Evolutionary conservation across 2,797 vertebrate genomes (phyloP).

Genomic region (Diceros bicornis): DNA sequence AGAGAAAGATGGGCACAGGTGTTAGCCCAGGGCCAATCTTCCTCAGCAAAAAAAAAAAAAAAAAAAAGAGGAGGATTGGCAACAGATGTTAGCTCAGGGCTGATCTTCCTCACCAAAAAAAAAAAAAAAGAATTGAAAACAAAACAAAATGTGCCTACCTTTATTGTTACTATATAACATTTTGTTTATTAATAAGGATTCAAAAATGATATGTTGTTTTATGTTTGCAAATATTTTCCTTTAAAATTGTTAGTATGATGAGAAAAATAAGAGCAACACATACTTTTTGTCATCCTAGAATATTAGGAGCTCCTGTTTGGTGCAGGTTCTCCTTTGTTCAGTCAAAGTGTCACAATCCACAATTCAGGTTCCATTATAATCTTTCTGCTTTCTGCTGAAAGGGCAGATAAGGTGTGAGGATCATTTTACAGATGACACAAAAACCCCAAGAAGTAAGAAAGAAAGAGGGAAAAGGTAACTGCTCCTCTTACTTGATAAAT

Average conservation of each 20-base stretch:
- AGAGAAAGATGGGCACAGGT: too few species aligned
- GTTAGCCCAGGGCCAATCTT: too few species aligned
- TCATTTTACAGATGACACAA: background rate
- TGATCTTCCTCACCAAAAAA: background rate
- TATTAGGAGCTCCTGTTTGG: background rate
- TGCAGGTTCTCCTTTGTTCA: background rate
- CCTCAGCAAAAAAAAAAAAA: too few species aligned
- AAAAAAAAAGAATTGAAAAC: background rate
- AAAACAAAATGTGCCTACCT: background rate
- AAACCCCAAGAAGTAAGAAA: background rate
- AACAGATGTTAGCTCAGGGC: too few species aligned
- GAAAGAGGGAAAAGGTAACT: background rate
- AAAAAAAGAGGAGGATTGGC: too few species aligned
- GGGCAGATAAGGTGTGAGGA: background rate
- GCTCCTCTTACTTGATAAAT: background rate
- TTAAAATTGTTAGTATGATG: background rate
- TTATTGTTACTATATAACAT: background rate
- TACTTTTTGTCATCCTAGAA: background rate
- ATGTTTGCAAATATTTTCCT: slow-evolving; percentile 16
- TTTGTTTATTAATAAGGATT: slow-evolving; percentile 26
- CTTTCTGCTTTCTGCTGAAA: background rate
- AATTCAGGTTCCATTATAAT: background rate
- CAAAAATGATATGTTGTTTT: background rate
- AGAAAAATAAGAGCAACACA: background rate
- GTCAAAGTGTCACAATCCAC: background rate